Evolutionary conservation across 2,888 invertebrate genomes (phyloP).

Genomic region (Lottia scabra): DNA sequence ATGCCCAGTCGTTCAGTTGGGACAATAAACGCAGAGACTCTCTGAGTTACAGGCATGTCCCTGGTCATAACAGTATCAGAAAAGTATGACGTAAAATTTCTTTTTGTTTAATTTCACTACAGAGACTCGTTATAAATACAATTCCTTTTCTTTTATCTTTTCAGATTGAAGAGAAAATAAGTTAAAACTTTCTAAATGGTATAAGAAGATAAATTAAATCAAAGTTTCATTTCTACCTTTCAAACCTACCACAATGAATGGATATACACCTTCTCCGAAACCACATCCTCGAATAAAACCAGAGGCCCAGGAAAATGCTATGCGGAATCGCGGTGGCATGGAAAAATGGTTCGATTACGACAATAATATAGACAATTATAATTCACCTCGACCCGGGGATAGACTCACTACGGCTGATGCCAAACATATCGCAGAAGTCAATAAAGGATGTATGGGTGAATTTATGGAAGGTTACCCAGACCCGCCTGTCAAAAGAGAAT

Average conservation of each 20-base stretch:
- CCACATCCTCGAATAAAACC: constrained; percentile 49
- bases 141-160: too few relatives aligned
- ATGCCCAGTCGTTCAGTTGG: too few relatives aligned
- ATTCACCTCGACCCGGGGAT: constrained; percentile 46
- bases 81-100: too few relatives aligned
- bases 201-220: too few relatives aligned
- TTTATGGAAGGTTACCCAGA: constrained; percentile 58
- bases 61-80: too few relatives aligned
- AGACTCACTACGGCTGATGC: constrained; percentile 44
- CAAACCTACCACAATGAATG: constrained; percentile 30
- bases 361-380: constrained; percentile 39
- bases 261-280: constrained; percentile 46
- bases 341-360: constrained; percentile 46
- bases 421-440: constrained; percentile 42
- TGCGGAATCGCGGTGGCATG: constrained; percentile 38
- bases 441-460: constrained; percentile 54
- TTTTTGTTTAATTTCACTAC: too few relatives aligned
- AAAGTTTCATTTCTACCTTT: too few relatives aligned
- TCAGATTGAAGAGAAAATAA: too few relatives aligned
- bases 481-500: constrained; percentile 39
- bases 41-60: too few relatives aligned
- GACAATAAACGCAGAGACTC: too few relatives aligned
- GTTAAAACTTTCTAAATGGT: too few relatives aligned
- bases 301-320: constrained; percentile 50
- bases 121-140: too few relatives aligned